These are phyloP conservation scores for Phocoena sinus DNA, from an alignment of 2,113 vertebrate genomes.

Conservation along the genomic window DNA sequence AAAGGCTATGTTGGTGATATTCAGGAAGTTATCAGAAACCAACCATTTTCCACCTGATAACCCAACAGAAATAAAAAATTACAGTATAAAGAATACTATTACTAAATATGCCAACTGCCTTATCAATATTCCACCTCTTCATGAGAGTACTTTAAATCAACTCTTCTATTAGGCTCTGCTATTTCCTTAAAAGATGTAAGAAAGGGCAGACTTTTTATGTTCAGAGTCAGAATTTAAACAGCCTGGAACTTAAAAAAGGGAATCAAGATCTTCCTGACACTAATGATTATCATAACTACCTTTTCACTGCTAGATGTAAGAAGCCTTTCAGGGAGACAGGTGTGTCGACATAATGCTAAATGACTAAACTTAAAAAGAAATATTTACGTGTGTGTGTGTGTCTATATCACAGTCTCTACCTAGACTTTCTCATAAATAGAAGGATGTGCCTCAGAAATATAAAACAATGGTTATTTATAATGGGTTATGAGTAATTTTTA, in stretches of 20 bases:
- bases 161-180: background rate
- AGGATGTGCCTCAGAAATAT: background rate
- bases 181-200: background rate
- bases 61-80: constrained; percentile 53
- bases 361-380: background rate
- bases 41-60: constrained; percentile 87
- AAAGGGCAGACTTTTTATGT: background rate
- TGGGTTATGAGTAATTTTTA: background rate
- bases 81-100: constrained; percentile 12
- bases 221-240: constrained; percentile 20
- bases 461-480: background rate
- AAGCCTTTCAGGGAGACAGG: background rate
- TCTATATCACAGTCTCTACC: background rate
- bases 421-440: background rate
- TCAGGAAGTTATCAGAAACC: constrained; percentile 84
- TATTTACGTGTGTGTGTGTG: background rate
- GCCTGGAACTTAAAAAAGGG: background rate
- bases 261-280: background rate
- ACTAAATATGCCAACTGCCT: background rate
- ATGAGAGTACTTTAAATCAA: background rate
- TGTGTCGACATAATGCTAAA: background rate
- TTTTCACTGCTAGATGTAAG: background rate
- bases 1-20: constrained; percentile 91
- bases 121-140: background rate
- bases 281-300: background rate